phyloP scores from a whole-genome alignment of 2,113 vertebrate species.

The Notiomystis cincta region DNA sequence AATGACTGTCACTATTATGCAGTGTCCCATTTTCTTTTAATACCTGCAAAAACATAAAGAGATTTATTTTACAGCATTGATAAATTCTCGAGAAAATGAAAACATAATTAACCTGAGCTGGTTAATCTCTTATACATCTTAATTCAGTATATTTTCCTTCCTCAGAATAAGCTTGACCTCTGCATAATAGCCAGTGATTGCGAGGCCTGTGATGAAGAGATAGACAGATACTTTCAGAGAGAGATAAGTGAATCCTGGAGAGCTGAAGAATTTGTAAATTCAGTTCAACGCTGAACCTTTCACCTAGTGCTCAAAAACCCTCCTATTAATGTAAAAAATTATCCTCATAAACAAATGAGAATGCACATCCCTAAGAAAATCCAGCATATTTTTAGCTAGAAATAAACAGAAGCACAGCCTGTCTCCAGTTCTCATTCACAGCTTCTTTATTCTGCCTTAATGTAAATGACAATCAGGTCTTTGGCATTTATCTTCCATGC shows the following conservation, averaged over 20 bases:
- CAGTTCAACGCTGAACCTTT: neutral
- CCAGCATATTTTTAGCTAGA: neutral
- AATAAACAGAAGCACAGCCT: neutral
- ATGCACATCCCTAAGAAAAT: neutral
- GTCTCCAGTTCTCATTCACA: neutral
- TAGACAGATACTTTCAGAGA: neutral
- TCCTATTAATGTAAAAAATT: neutral
- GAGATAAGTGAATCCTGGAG: neutral
- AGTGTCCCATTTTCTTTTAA: neutral
- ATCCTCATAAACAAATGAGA: neutral
- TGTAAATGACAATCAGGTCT: neutral
- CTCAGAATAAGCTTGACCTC: neutral
- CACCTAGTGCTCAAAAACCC: neutral
- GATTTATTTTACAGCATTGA: neutral
- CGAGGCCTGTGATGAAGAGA: neutral
- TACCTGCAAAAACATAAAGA: neutral
- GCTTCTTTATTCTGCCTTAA: neutral
- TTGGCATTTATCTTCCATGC: neutral
- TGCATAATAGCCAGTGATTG: neutral
- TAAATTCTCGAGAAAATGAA: constrained; percentile 22
- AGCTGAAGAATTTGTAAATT: neutral
- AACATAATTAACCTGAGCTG: constrained; percentile 46
- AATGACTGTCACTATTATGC: neutral
- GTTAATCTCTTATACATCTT: constrained; percentile 37
- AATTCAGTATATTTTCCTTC: constrained; percentile 1